Conservation (phyloP, 2,797 vertebrate species). For the Gambusia yucatana region DNA sequence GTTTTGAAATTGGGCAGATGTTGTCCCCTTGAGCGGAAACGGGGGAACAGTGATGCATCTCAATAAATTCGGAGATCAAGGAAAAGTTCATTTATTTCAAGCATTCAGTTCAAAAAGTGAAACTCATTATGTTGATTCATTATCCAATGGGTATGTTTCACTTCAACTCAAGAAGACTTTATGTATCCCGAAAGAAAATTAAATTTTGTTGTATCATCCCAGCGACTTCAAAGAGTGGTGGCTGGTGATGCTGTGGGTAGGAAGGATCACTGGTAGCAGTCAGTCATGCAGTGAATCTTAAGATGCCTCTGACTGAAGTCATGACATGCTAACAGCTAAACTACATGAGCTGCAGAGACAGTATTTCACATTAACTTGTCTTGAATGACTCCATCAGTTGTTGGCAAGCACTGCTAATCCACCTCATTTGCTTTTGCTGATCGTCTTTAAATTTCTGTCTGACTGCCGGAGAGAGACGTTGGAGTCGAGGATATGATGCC, state of each 20-base stretch:
- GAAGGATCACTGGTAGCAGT: background rate
- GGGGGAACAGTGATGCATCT: background rate
- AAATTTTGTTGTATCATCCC: background rate
- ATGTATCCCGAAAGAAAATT: background rate
- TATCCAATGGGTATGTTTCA: background rate
- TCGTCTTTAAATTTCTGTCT: background rate
- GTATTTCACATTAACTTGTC: background rate
- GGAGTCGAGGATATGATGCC: background rate
- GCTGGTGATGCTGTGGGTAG: background rate
- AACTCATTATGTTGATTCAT: background rate
- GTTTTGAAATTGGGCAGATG: slow-evolving; percentile 34
- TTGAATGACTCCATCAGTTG: background rate
- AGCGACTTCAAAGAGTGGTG: background rate
- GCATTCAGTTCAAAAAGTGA: background rate
- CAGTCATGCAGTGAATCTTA: background rate
- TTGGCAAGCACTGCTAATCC: background rate
- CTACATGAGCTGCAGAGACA: background rate
- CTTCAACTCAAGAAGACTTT: background rate
- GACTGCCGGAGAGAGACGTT: background rate
- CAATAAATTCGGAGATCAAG: background rate
- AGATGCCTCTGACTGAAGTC: background rate
- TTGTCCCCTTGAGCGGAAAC: slow-evolving; percentile 18
- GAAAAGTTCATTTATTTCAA: background rate
- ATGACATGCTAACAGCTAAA: background rate
- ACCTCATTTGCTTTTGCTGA: background rate